phyloP scores from a whole-genome alignment of 2,888 invertebrate genomes.

The Lasioglossum zephyrum region DNA sequence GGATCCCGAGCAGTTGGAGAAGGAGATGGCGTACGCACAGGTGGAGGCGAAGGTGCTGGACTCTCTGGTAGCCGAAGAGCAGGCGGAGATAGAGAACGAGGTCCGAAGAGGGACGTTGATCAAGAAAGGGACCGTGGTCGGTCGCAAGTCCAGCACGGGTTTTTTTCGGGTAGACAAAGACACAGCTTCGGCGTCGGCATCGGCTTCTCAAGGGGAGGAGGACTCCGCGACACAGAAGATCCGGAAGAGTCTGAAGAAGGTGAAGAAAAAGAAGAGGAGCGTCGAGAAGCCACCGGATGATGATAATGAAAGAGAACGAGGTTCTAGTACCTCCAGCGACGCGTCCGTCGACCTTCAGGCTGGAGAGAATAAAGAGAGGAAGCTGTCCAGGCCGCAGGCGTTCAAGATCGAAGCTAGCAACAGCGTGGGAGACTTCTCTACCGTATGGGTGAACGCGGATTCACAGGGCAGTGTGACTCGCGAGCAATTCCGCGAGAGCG shows the following conservation, averaged over 20 bases:
- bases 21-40: conserved; percentile 79
- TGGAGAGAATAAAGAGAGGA: conserved; percentile 13
- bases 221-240: conserved; percentile 46
- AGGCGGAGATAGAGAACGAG: conserved; percentile 80
- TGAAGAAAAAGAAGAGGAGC: conserved; percentile 65
- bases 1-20: conserved; percentile 78
- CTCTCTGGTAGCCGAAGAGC: conserved; percentile 81
- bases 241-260: conserved; percentile 60
- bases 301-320: conserved; percentile 24
- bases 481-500: conserved; percentile 80
- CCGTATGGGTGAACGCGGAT: conserved; percentile 72
- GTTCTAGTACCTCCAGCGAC: conserved; percentile 57
- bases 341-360: conserved; percentile 31
- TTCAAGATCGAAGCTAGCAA: conserved; percentile 81
- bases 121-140: conserved; percentile 56
- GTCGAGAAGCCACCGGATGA: conserved; percentile 50
- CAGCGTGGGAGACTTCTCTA: conserved; percentile 80
- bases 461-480: conserved; percentile 18
- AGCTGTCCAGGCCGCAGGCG: conserved; percentile 44
- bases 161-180: conserved; percentile 46
- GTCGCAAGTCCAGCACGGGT: background rate
- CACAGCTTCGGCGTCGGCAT: background rate
- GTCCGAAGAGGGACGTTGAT: conserved; percentile 75
- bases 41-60: conserved; percentile 82
- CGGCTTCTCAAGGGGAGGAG: conserved; percentile 54